Percentiles rank a stretch among this genome's conserved stretches.
Conservation (phyloP, 2,113 vertebrate genomes). For the Thunnus thynnus region DNA sequence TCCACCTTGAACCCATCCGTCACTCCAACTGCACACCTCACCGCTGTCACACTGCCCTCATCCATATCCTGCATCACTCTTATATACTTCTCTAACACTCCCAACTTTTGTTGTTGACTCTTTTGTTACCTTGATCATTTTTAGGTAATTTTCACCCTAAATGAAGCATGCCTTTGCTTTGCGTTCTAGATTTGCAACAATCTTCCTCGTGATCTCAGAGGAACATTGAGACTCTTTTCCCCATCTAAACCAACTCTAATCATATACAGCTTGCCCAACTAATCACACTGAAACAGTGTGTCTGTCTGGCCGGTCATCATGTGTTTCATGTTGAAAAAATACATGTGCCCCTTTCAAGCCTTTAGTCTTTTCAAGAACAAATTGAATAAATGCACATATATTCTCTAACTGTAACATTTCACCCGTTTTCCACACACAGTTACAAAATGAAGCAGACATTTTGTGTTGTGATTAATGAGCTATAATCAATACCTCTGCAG, state of each 20-base stretch:
- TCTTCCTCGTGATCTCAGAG: background rate
- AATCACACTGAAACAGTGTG: background rate
- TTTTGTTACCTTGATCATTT: background rate
- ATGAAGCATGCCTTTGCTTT: background rate
- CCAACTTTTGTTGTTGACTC: too few relatives aligned
- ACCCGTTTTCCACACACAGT: background rate
- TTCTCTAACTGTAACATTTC: background rate
- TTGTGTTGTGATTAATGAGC: constrained; percentile 38
- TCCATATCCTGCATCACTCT: too few relatives aligned
- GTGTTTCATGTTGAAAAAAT: background rate
- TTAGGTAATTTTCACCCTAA: background rate
- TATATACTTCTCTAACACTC: too few relatives aligned
- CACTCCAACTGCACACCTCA: too few relatives aligned
- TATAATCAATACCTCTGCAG: constrained; percentile 44
- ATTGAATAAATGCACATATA: background rate
- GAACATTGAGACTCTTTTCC: background rate
- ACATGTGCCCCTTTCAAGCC: background rate
- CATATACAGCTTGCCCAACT: background rate
- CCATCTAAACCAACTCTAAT: background rate
- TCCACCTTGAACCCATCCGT: too few relatives aligned
- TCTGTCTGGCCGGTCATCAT: too few relatives aligned
- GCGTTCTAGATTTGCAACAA: background rate
- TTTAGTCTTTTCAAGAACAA: background rate
- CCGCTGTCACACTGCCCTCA: too few relatives aligned
- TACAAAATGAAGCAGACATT: background rate